These are phyloP conservation scores for Xiphydria camelus DNA, from an alignment of 2,888 invertebrate genomes.

Conservation along the genomic window DNA sequence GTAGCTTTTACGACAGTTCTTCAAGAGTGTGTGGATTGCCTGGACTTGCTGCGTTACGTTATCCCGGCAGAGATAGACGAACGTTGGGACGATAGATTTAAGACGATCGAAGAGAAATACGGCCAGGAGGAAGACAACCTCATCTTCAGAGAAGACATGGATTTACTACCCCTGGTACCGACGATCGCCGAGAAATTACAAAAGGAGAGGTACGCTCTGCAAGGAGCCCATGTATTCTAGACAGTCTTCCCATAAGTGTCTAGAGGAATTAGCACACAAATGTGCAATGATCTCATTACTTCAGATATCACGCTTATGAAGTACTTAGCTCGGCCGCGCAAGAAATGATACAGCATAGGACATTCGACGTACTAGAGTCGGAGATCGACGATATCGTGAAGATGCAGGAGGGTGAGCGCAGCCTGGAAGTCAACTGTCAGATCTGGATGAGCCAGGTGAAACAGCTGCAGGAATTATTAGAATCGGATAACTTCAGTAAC, in stretches of 20 bases:
- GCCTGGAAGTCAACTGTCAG: conserved; percentile 32
- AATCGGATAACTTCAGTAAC: conserved; percentile 25
- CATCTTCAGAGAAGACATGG: conserved; percentile 30
- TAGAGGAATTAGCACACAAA: too few relatives aligned
- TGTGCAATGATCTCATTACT: conserved; percentile 1
- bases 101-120: conserved; percentile 29
- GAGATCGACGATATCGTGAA: conserved; percentile 35
- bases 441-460: conserved; percentile 32
- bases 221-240: neutral
- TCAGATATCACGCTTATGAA: conserved; percentile 34
- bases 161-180: conserved; percentile 23
- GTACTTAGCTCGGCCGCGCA: conserved; percentile 24
- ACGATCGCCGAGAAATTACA: conserved; percentile 34
- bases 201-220: conserved; percentile 34
- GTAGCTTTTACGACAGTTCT: conserved; percentile 26
- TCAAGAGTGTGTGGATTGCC: conserved; percentile 28
- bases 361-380: conserved; percentile 29
- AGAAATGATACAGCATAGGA: conserved; percentile 25
- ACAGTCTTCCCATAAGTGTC: too few relatives aligned
- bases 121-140: conserved; percentile 22
- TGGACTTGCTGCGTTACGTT: conserved; percentile 31
- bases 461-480: conserved; percentile 28
- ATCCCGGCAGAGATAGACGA: conserved; percentile 30
- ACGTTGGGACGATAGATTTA: conserved; percentile 31
- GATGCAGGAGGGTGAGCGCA: conserved; percentile 27